Percentiles rank a stretch among this genome's conserved stretches.
Evolutionary conservation across 2,797 vertebrate genomes (phyloP).

Genomic region (Steatocranus sp.): DNA sequence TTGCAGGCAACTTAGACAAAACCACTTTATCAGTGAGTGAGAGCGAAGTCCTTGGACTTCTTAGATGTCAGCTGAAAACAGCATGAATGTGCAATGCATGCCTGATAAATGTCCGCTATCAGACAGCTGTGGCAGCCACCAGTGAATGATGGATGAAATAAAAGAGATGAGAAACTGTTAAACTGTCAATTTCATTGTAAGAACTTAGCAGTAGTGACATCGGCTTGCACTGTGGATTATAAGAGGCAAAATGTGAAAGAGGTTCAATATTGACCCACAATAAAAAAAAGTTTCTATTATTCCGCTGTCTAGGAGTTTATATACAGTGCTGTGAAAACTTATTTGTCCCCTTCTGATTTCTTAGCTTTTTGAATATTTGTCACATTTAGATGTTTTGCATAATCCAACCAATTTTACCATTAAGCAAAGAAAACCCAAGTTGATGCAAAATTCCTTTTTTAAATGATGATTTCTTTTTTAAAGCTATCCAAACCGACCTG

Average conservation of each 20-base stretch:
- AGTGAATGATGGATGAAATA: not conserved
- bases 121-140: not conserved
- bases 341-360: not conserved
- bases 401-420: not conserved
- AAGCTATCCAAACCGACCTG: not conserved
- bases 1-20: not conserved
- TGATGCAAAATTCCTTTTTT: not conserved
- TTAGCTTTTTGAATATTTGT: not conserved
- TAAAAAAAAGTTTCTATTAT: not conserved
- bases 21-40: not conserved
- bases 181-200: not conserved
- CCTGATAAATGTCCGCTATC: not conserved
- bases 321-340: not conserved
- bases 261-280: not conserved
- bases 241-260: not conserved
- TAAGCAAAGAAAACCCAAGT: not conserved
- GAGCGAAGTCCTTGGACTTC: slow-evolving; percentile 5
- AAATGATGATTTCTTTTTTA: not conserved
- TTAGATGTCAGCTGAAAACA: not conserved
- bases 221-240: not conserved
- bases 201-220: not conserved
- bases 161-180: not conserved
- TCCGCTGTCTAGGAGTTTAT: not conserved
- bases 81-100: not conserved
- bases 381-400: not conserved